A percentile compares a stretch with the other conserved stretches of the same genome.
phyloP scores from a whole-genome alignment of 2,797 vertebrate species.

The Paguma larvata region DNA sequence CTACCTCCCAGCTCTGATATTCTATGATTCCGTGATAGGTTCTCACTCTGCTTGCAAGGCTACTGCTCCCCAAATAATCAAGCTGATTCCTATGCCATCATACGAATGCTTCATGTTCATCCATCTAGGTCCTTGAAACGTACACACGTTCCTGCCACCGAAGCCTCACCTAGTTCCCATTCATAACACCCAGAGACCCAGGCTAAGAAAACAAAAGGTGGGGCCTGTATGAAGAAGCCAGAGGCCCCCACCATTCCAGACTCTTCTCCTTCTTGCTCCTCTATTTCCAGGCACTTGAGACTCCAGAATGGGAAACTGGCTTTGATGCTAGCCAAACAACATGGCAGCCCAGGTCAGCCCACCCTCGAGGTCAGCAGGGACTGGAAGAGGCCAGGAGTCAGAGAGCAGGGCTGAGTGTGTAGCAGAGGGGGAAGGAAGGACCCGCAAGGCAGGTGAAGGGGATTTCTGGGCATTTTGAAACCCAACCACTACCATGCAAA shows the following conservation, averaged over 20 bases:
- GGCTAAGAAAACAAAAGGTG: neutral
- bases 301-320: neutral
- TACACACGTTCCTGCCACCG: neutral
- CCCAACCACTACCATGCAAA: slow-evolving; percentile 62
- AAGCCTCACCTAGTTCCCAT: neutral
- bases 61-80: neutral
- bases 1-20: neutral
- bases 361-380: neutral
- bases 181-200: neutral
- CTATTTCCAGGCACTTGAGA: neutral
- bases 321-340: neutral
- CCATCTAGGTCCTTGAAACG: neutral
- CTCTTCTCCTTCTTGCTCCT: neutral
- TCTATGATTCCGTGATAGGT: neutral
- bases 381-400: neutral
- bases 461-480: slow-evolving; percentile 70
- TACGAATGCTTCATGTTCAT: no score
- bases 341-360: neutral
- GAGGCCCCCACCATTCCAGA: neutral
- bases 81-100: neutral
- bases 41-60: neutral
- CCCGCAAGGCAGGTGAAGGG: slow-evolving; percentile 38
- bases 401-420: neutral
- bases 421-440: neutral
- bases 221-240: neutral